phyloP scores from a whole-genome alignment of 2,113 vertebrate genomes.

The Cryptomyrus ogoouensis region DNA sequence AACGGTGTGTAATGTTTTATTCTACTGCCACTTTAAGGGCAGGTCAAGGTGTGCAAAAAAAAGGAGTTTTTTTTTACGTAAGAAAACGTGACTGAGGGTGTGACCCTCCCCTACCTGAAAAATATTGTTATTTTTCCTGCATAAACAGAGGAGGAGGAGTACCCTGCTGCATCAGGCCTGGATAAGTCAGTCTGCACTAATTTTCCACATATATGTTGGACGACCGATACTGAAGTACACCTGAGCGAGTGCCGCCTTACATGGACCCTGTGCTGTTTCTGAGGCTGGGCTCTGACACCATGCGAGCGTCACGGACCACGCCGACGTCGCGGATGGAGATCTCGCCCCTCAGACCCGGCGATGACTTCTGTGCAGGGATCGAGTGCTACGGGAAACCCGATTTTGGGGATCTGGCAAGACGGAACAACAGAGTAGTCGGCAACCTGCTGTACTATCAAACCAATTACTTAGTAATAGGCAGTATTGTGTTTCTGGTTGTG shows the following conservation, averaged over 20 bases:
- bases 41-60: neutral
- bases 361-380: slow-evolving; percentile 77
- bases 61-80: no score
- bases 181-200: neutral
- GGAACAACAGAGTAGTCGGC: slow-evolving; percentile 88
- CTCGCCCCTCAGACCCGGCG: slow-evolving; percentile 74
- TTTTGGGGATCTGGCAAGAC: slow-evolving; percentile 71
- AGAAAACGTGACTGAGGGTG: neutral
- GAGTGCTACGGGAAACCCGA: slow-evolving; percentile 80
- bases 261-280: neutral
- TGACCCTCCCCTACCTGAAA: neutral
- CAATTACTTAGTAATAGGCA: slow-evolving; percentile 76
- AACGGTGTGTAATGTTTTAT: neutral
- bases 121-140: neutral
- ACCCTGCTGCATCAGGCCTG: neutral
- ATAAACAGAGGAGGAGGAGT: neutral
- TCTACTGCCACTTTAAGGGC: neutral
- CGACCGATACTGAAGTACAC: neutral
- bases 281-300: neutral
- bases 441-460: slow-evolving; percentile 94
- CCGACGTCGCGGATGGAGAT: slow-evolving; percentile 68
- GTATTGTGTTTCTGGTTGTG: slow-evolving; percentile 71
- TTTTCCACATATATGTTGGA: neutral
- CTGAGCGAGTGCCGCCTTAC: neutral
- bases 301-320: neutral